Percentiles rank a stretch among this genome's conserved stretches.
phyloP scores from a whole-genome alignment of 2,113 vertebrate species.

The Mus musculus region GRCm39 chrX:135830501-135831000 shows the following conservation, averaged over 20 bases:
- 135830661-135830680: conserved; percentile 95
- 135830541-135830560: conserved; percentile 96
- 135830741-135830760: conserved; percentile 96
- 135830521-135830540: conserved; percentile 88
- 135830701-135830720: conserved; percentile 87
- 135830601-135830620: conserved; percentile 97
- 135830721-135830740: conserved; percentile 97
- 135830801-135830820: conserved; percentile 97
- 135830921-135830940: conserved; percentile 98
- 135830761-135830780: conserved; percentile 95
- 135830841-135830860: conserved; percentile 96
- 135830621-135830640: conserved; percentile 96
- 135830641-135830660: conserved; percentile 96
- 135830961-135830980: conserved; percentile 96
- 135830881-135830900: conserved; percentile 95
- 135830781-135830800: conserved; percentile 97
- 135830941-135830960: conserved; percentile 97
- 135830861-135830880: conserved; percentile 96
- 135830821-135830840: conserved; percentile 95
- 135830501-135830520: conserved; percentile 82
- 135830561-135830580: conserved; percentile 94
- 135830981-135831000: conserved; percentile 96
- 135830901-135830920: conserved; percentile 97
- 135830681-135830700: conserved; percentile 97
- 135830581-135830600: conserved; percentile 95